Percentiles rank a stretch among this genome's conserved stretches.
Conservation (phyloP, 2,888 invertebrate species). For the Lasioglossum marginatum region DNA sequence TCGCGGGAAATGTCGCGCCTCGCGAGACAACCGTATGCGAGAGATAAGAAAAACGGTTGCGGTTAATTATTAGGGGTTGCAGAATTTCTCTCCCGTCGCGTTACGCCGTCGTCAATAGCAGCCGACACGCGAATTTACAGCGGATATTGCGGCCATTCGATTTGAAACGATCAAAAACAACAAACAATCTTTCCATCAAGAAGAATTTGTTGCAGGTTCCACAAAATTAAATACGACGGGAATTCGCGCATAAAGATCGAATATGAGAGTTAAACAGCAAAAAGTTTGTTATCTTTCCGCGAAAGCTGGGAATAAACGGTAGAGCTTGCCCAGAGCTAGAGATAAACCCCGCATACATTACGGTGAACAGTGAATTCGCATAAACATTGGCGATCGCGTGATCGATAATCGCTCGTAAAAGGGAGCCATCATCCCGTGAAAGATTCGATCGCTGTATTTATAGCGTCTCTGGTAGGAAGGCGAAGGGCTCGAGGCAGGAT, state of each 20-base stretch:
- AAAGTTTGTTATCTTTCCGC: background rate
- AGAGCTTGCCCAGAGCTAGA: background rate
- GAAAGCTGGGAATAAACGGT: background rate
- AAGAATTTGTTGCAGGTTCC: too few relatives aligned
- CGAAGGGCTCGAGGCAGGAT: background rate
- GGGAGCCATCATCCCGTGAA: background rate
- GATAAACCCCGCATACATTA: background rate
- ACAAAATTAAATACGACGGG: too few relatives aligned
- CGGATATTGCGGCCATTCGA: background rate
- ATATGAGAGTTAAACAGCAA: background rate
- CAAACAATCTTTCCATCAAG: too few relatives aligned
- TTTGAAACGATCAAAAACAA: too few relatives aligned
- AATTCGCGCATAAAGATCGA: background rate
- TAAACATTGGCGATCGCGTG: background rate
- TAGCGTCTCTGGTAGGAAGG: background rate
- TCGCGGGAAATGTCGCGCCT: conserved; percentile 42
- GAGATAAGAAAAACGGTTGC: conserved; percentile 63
- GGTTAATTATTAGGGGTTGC: conserved; percentile 56
- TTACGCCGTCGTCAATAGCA: background rate
- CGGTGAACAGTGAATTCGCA: background rate
- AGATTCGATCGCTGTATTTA: conserved; percentile 21
- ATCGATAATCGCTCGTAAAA: background rate
- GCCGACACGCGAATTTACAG: background rate
- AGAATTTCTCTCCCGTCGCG: background rate
- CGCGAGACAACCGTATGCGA: conserved; percentile 37